Base-by-base conservation (phyloP, 2,888 invertebrate species). In the Gnatocerus cornutus region DNA sequence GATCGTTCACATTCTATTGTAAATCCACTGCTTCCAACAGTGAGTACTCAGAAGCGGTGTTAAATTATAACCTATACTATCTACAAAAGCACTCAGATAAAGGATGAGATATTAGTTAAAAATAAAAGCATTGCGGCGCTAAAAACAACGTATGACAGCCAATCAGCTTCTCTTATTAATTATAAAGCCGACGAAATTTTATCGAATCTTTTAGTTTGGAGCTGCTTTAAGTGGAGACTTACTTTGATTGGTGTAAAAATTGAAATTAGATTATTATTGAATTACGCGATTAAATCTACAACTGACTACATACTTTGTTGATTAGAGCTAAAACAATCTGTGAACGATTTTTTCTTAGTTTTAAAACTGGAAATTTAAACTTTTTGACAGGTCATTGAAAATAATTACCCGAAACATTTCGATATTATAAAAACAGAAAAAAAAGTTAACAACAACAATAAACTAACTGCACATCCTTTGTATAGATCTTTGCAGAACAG, bases 121-220 rank as follows among this genome's bases (percentile, higher is more conserved):
- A 78, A 80, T 80, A 80, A 80, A 81, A 79, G 80, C 78, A 79
- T 74, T 72, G 76, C 74, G 68, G 69, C 76, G 75, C 75, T 78
- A 78, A 80, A 80, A 80, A 80, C 80, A 80, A 79, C 79, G 73
- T 74, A 74, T 78, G 80, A 80, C 80, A 80, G 79, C 74, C 77
- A 78, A 79, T 80, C 79, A 79, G 68, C 69, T 63, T 55, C 63
- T 52, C 78, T 79, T 76, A 80, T 74, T 79, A 80, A 80, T 80
- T 80, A 80, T 64, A 59, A 66, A 46, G 73, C 79, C 79, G 79
- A 74, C 78, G 39, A 75, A 75, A 76, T 70, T 70, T 52, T 53
- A 70, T 53, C 56, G 46, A 61, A 59, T 65, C 61, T 61, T 66
- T 55, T 39, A 39, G 69, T 65, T 59, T 68, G 63, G 48, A 48